Conservation (phyloP, 2,888 invertebrate species). For the Amphipoea oculea region DNA sequence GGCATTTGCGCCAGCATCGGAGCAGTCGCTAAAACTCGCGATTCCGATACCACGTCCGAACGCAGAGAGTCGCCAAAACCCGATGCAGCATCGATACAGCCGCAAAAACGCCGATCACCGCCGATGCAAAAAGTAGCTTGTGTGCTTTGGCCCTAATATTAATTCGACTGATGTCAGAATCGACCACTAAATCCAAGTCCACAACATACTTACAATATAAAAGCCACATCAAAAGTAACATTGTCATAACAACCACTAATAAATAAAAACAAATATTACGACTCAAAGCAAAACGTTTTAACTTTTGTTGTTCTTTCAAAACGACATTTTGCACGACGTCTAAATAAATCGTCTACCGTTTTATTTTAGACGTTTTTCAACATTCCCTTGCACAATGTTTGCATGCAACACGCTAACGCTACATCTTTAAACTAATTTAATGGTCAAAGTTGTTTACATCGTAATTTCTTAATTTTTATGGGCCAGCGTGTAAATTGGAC, state of each 20-base stretch:
- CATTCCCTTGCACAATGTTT: constrained; percentile 66
- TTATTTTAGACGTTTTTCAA: constrained; percentile 66
- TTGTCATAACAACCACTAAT: constrained; percentile 27
- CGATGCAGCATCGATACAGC: too few relatives aligned
- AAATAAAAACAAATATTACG: constrained; percentile 42
- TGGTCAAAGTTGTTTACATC: constrained; percentile 66
- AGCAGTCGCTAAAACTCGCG: too few relatives aligned
- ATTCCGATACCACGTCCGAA: too few relatives aligned
- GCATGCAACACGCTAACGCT: constrained; percentile 77
- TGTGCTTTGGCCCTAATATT: too few relatives aligned
- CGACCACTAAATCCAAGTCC: too few relatives aligned
- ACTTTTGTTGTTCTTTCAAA: constrained; percentile 48
- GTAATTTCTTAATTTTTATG: constrained; percentile 72
- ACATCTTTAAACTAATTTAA: constrained; percentile 60
- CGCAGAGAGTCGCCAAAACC: too few relatives aligned
- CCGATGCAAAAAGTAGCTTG: too few relatives aligned
- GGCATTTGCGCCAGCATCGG: too few relatives aligned
- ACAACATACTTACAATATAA: background rate
- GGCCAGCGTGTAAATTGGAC: constrained; percentile 42
- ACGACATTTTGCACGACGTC: constrained; percentile 70
- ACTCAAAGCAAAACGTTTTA: constrained; percentile 33
- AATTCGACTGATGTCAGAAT: too few relatives aligned
- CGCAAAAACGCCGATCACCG: too few relatives aligned
- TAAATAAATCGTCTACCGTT: constrained; percentile 72
- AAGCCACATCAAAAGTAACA: constrained; percentile 13